Base-by-base conservation (phyloP, 2,797 vertebrate genomes). In the Sebastes jordani region DNA sequence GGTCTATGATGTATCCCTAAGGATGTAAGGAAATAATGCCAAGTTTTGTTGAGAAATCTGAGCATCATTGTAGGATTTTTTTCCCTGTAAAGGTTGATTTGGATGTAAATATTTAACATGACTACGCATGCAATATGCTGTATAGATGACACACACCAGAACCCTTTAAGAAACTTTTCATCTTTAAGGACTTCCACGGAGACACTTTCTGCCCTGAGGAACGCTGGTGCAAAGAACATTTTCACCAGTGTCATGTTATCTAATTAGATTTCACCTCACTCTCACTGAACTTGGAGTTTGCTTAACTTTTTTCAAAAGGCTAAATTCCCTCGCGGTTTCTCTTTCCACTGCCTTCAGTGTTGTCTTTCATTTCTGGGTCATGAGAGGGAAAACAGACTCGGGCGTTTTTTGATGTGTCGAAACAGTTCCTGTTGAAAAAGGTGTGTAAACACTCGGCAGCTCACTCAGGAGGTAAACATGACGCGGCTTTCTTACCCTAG, bases 291-390 rank as follows among this genome's bases (percentile, higher is more conserved):
- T 85, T 71, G 30, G 68, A 89, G 89, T 91, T 91, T 91, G 71
- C 82, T 88, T 80, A 90, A 90, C 84, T 90, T 91, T 91, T 84
- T 89, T 87, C 70, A 82, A 92, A 90, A 84, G 73, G 18, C 49
- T 52, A 18, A 80, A 84, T 42, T 88, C 89, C 89, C 74, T 36
- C 2, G 23, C 77, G 90, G 71, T 63, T 86, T 79, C 46, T 80
- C 65, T 76, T 81, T 76, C 68, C 64, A 27, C 76, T 71, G 76
- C 82, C 82, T 75, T 84, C 76, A 62, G 71, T 83, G 70, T 76
- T 79, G 67, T 88, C 83, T 87, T 90, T 89, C 81, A 89, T 91
- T 90, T 90, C 82, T 93, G 87, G 90, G 89, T 94, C 84, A 92
- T 74, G 49, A 60, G 83, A 83, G 65, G 78, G 72, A 88, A 90